These are phyloP conservation scores for Halichondria panicea DNA, from an alignment of 37 sponge, comb jelly and placozoan genomes.

Conservation along the genomic window DNA sequence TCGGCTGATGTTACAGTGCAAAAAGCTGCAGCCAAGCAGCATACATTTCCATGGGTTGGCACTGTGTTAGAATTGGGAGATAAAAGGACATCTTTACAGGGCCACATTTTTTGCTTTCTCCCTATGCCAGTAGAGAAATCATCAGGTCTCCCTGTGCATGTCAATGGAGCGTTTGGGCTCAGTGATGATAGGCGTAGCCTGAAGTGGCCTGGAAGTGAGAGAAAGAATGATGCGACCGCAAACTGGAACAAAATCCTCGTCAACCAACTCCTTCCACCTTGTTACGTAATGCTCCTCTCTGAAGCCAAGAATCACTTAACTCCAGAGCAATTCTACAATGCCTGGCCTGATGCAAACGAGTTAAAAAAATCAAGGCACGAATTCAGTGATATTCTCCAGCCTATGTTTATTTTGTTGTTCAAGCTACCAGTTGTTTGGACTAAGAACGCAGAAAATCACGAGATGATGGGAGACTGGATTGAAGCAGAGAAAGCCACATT, in stretches of 20 bases:
- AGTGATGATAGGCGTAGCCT: conserved; percentile 40
- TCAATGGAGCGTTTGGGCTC: conserved; percentile 61
- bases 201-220: conserved; percentile 41
- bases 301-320: conserved; percentile 3
- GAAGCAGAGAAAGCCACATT: neutral
- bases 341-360: conserved; percentile 12
- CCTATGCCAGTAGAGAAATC: conserved; percentile 33
- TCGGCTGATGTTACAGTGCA: neutral
- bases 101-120: conserved; percentile 53
- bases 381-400: neutral
- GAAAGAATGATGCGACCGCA: conserved; percentile 19
- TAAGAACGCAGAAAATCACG: neutral
- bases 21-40: conserved; percentile 21
- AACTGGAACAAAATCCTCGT: conserved; percentile 48
- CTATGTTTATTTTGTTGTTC: neutral
- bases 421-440: neutral
- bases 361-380: conserved; percentile 13
- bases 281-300: conserved; percentile 15
- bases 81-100: neutral
- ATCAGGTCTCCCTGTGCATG: conserved; percentile 36
- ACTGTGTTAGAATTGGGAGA: conserved; percentile 4
- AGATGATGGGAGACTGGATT: conserved; percentile 4
- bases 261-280: conserved; percentile 19
- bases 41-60: conserved; percentile 54
- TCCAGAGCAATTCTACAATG: conserved; percentile 2